Conservation (phyloP, 2,888 invertebrate genomes). For the Euplagia quadripunctaria region DNA sequence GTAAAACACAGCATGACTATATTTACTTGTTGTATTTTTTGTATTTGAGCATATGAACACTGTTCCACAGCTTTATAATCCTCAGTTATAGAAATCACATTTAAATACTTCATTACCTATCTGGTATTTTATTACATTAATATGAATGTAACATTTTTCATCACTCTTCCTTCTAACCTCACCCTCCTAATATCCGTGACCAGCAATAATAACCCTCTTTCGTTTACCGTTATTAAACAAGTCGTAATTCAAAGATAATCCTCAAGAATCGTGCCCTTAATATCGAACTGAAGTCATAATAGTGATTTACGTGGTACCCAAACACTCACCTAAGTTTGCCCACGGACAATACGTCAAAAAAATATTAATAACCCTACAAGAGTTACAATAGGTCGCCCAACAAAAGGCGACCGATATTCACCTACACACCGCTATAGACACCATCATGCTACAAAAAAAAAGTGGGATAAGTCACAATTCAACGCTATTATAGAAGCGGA, state of each 20-base stretch:
- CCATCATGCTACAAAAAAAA: background rate
- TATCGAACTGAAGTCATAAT: conserved; percentile 44
- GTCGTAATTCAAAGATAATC: conserved; percentile 51
- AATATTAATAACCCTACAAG: conserved; percentile 58
- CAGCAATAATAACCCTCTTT: conserved; percentile 10
- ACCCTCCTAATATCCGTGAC: background rate
- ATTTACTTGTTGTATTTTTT: background rate
- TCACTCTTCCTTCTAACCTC: background rate
- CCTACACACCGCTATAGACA: conserved; percentile 23
- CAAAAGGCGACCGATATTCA: conserved; percentile 63
- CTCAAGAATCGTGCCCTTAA: conserved; percentile 34
- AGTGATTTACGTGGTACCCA: conserved; percentile 47
- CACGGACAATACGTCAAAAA: conserved; percentile 56
- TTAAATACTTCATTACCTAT: no score
- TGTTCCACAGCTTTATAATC: background rate
- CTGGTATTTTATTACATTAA: no score
- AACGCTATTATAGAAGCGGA: background rate
- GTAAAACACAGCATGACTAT: background rate
- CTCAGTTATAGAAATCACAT: background rate
- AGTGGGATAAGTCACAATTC: background rate
- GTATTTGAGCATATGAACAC: background rate
- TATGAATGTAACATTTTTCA: background rate
- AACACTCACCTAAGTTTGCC: conserved; percentile 39
- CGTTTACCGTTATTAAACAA: conserved; percentile 34
- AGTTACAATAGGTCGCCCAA: conserved; percentile 55